A percentile compares a stretch with the other conserved stretches of the same genome.
Evolutionary conservation across 2,797 vertebrate species (phyloP).

Genomic region (Mergus octosetaceus): DNA sequence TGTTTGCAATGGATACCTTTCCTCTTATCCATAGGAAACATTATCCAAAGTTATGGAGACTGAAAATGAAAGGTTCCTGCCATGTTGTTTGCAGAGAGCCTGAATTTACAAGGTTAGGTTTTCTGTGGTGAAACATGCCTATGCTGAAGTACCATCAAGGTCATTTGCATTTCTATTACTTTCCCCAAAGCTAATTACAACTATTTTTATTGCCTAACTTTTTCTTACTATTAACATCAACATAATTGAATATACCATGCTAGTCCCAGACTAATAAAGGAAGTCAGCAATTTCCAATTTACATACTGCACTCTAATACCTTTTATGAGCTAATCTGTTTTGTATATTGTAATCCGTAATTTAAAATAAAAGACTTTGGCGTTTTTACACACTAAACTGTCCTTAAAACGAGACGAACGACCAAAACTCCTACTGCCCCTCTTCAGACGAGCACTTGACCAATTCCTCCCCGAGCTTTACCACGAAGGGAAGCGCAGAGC

Average conservation of each 20-base stretch:
- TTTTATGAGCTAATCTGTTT: not conserved
- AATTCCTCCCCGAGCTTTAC: not conserved
- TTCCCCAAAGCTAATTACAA: not conserved
- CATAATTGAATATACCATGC: not conserved
- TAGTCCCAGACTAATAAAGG: not conserved
- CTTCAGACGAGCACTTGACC: too few relatives aligned
- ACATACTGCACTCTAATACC: not conserved
- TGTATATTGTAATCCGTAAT: not conserved
- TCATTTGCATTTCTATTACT: not conserved
- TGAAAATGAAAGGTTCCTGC: not conserved
- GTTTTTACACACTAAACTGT: not conserved
- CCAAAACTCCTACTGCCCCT: not conserved
- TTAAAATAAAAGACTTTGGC: not conserved
- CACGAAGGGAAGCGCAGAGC: not conserved
- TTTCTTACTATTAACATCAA: not conserved
- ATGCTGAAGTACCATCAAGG: not conserved
- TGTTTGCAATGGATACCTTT: not conserved
- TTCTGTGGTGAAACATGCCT: not conserved
- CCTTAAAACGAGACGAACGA: not conserved
- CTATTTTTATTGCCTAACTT: not conserved
- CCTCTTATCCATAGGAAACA: not conserved
- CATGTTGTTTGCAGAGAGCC: not conserved
- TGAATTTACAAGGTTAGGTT: not conserved
- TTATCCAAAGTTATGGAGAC: not conserved
- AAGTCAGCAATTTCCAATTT: not conserved